Base-by-base conservation (phyloP, 2,888 invertebrate species). In the Conomelus anceps region DNA sequence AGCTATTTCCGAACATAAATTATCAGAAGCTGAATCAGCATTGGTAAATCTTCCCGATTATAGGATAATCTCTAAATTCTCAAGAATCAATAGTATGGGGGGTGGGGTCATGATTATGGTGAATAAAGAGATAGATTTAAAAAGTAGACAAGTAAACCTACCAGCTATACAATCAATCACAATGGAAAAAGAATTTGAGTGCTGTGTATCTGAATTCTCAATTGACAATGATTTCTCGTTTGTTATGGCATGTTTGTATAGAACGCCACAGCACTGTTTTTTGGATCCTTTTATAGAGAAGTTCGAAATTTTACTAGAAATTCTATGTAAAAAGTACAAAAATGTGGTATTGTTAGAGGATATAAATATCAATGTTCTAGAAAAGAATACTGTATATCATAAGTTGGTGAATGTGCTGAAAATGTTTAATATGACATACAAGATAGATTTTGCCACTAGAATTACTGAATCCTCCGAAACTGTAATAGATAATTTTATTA, bases 331-430 rank as follows among this genome's bases (percentile, higher is more conserved):
- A 13, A 86, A 24, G 24, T 86, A n/a, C 23, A 23, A 86, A 86
- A 86, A 86, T 86, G 29, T 86, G 22, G 29, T 86, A 26, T 86
- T 86, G 29, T 22, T 86, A 26, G 86, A 23, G 22, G 86, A 86
- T 86, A 22, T 86, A 86, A 86, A 86, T 23, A 86, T 86, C 22
- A 86, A 86, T 86, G 86, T 86, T 86, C 23, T 86, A 22, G 22
- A 23, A 29, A 86, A 23, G 23, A 86, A 86, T 86, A 86, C 11
- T 86, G 13, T 7, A 22, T 86, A 86, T 86, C 24, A 86, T 23
- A 86, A 86, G 22, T 86, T 86, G 7, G 17, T 17, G 9, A 34
- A 34, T 17, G 34, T 34, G 34, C 34, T 34, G 34, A 34, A 34
- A 34, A 34, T 34, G 34, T 34, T 34, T 17, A 34, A 34, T 34